Percentiles rank a stretch among this genome's conserved stretches.
Conservation (phyloP, 2,797 vertebrate genomes). For the Eulemur albifrons region DNA sequence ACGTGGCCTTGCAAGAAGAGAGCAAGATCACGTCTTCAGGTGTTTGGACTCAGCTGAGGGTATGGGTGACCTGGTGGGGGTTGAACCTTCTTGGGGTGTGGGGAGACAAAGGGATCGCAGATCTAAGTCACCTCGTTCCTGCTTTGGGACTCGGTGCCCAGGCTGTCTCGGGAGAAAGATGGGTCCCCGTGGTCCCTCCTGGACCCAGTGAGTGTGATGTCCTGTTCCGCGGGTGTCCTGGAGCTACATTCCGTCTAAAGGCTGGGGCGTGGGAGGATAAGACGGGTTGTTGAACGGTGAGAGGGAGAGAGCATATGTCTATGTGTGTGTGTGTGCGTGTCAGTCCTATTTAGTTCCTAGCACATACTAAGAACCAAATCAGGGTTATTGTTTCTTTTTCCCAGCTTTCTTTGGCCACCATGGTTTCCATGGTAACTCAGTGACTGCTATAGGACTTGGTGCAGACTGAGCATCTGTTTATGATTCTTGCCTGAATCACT, state of each 20-base stretch:
- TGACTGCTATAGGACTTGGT: background rate
- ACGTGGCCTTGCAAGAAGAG: background rate
- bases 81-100: background rate
- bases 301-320: background rate
- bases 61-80: background rate
- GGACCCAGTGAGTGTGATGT: background rate
- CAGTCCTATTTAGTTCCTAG: background rate
- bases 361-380: background rate
- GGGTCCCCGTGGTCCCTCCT: background rate
- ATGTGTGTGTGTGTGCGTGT: background rate
- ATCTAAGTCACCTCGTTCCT: background rate
- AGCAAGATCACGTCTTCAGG: background rate
- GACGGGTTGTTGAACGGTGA: background rate
- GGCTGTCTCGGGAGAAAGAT: background rate
- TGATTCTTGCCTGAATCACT: background rate
- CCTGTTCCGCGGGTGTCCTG: background rate
- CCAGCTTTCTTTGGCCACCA: background rate
- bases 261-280: too few species aligned
- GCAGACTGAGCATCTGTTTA: background rate
- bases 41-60: background rate
- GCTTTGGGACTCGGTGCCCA: background rate
- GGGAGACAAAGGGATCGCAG: background rate
- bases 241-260: background rate
- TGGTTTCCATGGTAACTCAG: constrained; percentile 8
- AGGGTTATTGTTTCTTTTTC: background rate